These are phyloP conservation scores for Melopsittacus undulatus DNA, from an alignment of 2,797 vertebrate species.

Conservation along the genomic window DNA sequence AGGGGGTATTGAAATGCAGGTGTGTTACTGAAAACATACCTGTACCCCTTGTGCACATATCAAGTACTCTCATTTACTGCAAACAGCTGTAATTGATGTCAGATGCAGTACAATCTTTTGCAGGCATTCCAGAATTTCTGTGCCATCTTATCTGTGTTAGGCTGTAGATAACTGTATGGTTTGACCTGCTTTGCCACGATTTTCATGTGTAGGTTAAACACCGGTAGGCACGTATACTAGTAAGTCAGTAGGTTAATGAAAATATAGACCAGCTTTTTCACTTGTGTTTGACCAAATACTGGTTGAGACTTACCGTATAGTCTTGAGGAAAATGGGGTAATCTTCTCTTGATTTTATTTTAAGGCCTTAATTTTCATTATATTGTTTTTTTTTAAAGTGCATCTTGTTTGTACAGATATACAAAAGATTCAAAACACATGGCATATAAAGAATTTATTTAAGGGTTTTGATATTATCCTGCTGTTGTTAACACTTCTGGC, in stretches of 20 bases:
- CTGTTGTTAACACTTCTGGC: not conserved
- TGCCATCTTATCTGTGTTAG: not conserved
- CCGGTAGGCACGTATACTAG: too few relatives aligned
- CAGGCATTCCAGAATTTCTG: not conserved
- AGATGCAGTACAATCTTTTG: not conserved
- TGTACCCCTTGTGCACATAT: fast-evolving
- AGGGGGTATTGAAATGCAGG: not conserved
- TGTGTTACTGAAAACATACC: not conserved
- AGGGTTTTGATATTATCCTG: not conserved
- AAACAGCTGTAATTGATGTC: not conserved
- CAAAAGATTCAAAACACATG: not conserved
- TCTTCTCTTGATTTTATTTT: not conserved
- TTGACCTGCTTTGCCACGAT: not conserved
- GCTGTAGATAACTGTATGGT: not conserved
- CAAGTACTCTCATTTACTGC: too few relatives aligned
- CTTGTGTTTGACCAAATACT: not conserved
- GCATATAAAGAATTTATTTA: not conserved
- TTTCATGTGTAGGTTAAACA: not conserved
- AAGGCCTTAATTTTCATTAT: not conserved
- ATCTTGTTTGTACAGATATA: not conserved
- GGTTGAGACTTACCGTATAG: not conserved
- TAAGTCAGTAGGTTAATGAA: not conserved
- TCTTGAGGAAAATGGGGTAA: not conserved
- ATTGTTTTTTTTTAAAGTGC: not conserved
- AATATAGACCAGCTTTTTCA: not conserved